Conservation (phyloP, 2,797 vertebrate species). For the Kryptolebias ocellatus region DNA sequence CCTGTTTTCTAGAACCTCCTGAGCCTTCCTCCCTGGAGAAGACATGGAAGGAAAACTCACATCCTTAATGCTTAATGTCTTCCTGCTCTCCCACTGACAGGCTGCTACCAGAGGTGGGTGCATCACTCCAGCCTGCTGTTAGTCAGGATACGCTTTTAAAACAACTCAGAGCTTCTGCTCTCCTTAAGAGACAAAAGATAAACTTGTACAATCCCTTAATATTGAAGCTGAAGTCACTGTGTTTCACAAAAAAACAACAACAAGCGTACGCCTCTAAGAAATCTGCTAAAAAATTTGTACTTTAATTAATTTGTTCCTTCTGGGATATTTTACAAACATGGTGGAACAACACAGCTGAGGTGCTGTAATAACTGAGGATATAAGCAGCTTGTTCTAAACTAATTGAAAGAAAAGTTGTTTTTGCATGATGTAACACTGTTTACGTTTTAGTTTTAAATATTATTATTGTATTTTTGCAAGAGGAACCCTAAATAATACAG, state of each 20-base stretch:
- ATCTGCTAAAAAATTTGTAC: too few species aligned
- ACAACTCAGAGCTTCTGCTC: neutral
- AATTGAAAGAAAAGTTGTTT: too few species aligned
- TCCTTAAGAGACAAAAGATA: too few species aligned
- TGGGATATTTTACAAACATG: too few species aligned
- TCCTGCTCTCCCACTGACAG: slow-evolving; percentile 5
- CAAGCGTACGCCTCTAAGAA: too few species aligned
- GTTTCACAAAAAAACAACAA: too few species aligned
- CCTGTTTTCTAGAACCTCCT: neutral
- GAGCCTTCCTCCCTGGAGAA: neutral
- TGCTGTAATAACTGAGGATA: neutral
- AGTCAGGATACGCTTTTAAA: slow-evolving; percentile 4
- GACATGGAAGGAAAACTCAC: neutral
- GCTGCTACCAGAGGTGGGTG: slow-evolving; percentile 1
- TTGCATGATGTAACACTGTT: too few species aligned
- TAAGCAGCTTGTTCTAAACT: neutral
- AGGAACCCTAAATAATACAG: too few species aligned
- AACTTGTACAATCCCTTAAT: neutral
- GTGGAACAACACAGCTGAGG: neutral
- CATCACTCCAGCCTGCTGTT: neutral
- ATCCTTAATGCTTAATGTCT: neutral
- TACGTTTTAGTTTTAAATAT: too few species aligned
- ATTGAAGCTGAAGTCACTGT: too few species aligned
- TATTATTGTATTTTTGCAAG: neutral
- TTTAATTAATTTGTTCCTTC: too few species aligned